Evolutionary conservation across 2,113 vertebrate genomes (phyloP), one percentile per base, ranked within the genome.

Genomic region (Nothocercus julius): DNA sequence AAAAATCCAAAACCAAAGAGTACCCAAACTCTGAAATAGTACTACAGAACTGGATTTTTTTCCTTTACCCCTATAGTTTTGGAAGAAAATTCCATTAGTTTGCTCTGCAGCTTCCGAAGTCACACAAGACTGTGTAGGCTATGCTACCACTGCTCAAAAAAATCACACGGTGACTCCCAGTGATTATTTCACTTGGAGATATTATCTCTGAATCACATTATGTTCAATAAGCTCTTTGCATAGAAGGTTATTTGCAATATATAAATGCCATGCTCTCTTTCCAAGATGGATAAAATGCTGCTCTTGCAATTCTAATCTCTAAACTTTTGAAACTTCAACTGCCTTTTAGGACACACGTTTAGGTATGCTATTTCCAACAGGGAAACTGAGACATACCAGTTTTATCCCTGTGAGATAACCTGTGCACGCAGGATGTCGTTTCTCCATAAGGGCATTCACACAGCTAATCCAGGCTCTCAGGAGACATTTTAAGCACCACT

Each of bases 131-230:
- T 77, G 72, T n/a, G 32, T 34, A 90, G 47, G 45, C 53, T 69
- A 66, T 54, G 69, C 51, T 90, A 42, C 30, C 92, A 61, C 22
- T 66, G 62, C 70, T 83, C 24, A 93, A 95, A 93, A 95, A 94
- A 94, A 77, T 81, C 83, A 74, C n/a, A 93, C 79, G 5, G 4
- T 30, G 75, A 66, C 34, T 63, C 11, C 53, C 49, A 58, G 20
- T 3, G 14, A 79, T 73, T 81, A 28, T 28, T 86, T 94, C 34
- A 92, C 81, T 75, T 74, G 75, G 47, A 82, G 94, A 82, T 81
- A 53, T 20, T 68, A 74, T 56, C 36, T 92, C 42, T 63, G 74
- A 93, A 91, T 81, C 63, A 62, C 28, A 11, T 64, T 91, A 64
- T 11, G 68, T 56, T 82, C 28, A 4, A 38, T 64, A 66, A 85